phyloP scores from a whole-genome alignment of 1,140 invertebrate genomes.

The Hyles euphorbiae region DNA sequence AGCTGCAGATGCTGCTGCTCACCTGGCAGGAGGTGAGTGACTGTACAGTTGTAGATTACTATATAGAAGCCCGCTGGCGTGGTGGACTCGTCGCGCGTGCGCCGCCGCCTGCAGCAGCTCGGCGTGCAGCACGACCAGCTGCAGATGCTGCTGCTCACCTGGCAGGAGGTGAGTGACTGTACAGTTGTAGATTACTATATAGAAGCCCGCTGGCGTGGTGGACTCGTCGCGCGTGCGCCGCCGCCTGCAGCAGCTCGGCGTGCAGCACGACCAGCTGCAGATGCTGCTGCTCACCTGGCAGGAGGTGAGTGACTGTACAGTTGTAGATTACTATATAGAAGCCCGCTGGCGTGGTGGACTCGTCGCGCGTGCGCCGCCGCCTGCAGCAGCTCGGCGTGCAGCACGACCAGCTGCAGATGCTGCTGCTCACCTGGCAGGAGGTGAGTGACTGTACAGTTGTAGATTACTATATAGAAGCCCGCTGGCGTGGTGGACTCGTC shows the following conservation, averaged over 20 bases:
- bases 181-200: too few species aligned
- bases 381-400: constrained; percentile 38
- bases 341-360: constrained; percentile 37
- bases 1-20: constrained; percentile 44
- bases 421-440: constrained; percentile 54
- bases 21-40: constrained; percentile 52
- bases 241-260: constrained; percentile 40
- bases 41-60: too few species aligned
- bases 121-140: constrained; percentile 32
- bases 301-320: constrained; percentile 45
- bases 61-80: constrained; percentile 39
- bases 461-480: too few species aligned
- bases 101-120: constrained; percentile 33
- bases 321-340: too few species aligned
- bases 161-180: constrained; percentile 53
- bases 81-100: constrained; percentile 31
- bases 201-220: constrained; percentile 40
- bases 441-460: too few species aligned
- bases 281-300: constrained; percentile 54
- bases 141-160: constrained; percentile 46
- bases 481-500: constrained; percentile 37
- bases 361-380: constrained; percentile 28
- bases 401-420: constrained; percentile 33
- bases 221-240: constrained; percentile 26
- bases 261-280: constrained; percentile 27